Conservation (phyloP, 2,113 vertebrate species). For the human (Homo sapiens) region DNA sequence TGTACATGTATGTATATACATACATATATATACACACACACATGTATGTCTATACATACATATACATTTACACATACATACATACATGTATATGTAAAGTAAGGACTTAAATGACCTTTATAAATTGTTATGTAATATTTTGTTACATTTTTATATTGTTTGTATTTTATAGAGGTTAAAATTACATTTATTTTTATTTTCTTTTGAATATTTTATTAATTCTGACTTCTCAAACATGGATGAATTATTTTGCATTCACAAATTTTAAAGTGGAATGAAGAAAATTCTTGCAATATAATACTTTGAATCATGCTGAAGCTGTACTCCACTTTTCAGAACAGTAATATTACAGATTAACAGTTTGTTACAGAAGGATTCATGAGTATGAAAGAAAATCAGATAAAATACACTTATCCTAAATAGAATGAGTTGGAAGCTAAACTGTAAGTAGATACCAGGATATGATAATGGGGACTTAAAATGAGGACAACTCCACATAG, state of each 20-base stretch:
- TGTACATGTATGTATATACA: too few relatives aligned
- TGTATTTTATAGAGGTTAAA: not conserved
- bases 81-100: not conserved
- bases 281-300: not conserved
- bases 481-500: not conserved
- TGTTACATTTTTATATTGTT: not conserved
- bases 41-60: too few relatives aligned
- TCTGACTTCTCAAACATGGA: not conserved
- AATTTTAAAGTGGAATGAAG: not conserved
- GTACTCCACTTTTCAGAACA: not conserved
- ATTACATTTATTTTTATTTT: not conserved
- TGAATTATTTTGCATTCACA: not conserved
- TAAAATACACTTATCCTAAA: not conserved
- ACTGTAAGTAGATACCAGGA: not conserved
- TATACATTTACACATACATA: too few relatives aligned
- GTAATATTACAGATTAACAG: not conserved
- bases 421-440: not conserved
- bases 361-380: not conserved
- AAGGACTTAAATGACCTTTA: not conserved
- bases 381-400: not conserved
- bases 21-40: not conserved
- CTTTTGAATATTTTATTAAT: slow-evolving; percentile 6
- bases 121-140: not conserved
- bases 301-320: not conserved
- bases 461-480: not conserved